phyloP scores from a whole-genome alignment of 1,140 invertebrate species.

The Papilio helenus region DNA sequence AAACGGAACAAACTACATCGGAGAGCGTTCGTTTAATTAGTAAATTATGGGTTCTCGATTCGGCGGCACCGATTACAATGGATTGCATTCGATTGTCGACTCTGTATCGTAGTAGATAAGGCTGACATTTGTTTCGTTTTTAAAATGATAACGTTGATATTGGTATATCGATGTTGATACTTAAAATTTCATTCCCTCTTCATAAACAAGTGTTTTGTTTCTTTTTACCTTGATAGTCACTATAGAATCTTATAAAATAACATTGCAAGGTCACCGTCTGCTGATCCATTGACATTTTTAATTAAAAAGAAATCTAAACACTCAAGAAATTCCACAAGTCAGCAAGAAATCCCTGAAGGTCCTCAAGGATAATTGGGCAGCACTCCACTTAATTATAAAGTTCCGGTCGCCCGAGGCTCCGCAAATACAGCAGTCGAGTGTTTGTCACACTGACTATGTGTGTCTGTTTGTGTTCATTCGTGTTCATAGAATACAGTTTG shows the following conservation, averaged over 20 bases:
- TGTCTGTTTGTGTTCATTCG: neutral
- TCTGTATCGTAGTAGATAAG: neutral
- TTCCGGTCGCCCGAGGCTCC: slow-evolving; percentile 3
- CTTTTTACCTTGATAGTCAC: no score
- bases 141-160: neutral
- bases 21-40: slow-evolving; percentile 50
- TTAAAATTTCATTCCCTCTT: neutral
- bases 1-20: slow-evolving; percentile 46
- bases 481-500: neutral
- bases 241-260: no score
- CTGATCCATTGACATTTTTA: no score
- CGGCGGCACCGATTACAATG: neutral
- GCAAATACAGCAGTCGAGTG: slow-evolving; percentile 7
- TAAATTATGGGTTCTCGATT: slow-evolving; percentile 42
- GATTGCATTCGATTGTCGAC: neutral
- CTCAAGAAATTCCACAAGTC: neutral
- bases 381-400: slow-evolving; percentile 17
- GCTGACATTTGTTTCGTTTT: neutral
- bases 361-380: slow-evolving; percentile 8
- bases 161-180: neutral
- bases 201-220: neutral
- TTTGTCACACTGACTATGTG: slow-evolving; percentile 9
- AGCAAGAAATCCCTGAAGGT: neutral
- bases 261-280: no score
- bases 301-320: neutral